Percentiles rank a stretch among this genome's conserved stretches.
Conservation (phyloP, 1,140 invertebrate genomes). For the Drosophila insularis region DNA sequence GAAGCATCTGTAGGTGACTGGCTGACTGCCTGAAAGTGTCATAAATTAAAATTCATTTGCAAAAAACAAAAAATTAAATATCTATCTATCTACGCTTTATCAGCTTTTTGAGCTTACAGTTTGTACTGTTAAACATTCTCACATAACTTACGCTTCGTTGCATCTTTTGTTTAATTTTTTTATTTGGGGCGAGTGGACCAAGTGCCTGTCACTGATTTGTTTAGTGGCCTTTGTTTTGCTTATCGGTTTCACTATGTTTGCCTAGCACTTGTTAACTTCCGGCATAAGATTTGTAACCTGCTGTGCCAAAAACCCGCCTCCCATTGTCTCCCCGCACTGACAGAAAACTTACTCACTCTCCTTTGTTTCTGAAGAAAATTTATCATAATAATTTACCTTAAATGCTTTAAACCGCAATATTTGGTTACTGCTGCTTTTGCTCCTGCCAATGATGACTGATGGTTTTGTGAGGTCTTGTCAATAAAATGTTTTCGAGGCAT, state of each 20-base stretch:
- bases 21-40: constrained; percentile 21
- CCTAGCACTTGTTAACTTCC: constrained; percentile 11
- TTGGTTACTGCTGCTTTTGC: neutral
- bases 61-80: neutral
- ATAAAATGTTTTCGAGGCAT: neutral
- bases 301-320: neutral
- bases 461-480: neutral
- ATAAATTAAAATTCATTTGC: constrained; percentile 49
- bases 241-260: neutral
- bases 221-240: constrained; percentile 19
- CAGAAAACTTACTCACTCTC: neutral
- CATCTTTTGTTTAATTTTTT: constrained; percentile 44
- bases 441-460: neutral
- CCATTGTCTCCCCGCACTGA: neutral
- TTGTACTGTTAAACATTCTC: neutral
- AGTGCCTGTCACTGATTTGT: constrained; percentile 38
- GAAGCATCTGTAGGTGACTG: constrained; percentile 8
- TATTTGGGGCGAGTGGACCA: neutral
- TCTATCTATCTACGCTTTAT: neutral
- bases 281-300: constrained; percentile 39
- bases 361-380: neutral
- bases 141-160: constrained; percentile 28
- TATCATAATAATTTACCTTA: neutral
- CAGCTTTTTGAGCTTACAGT: constrained; percentile 15
- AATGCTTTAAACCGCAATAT: neutral